Conservation (phyloP, 1,140 invertebrate species). For the Eufriesea mexicana region DNA sequence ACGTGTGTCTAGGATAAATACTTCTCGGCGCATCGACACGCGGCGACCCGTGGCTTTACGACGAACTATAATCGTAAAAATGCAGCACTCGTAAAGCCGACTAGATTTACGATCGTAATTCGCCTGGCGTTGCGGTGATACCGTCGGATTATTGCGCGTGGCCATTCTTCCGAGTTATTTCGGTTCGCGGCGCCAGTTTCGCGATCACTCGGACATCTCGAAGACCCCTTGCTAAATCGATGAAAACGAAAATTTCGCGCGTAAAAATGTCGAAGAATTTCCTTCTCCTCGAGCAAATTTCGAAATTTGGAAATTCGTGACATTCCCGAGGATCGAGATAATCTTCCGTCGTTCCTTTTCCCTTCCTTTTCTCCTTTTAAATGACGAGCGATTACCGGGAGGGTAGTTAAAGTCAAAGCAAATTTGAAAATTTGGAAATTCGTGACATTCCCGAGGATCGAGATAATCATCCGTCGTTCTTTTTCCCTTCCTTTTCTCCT, state of each 20-base stretch:
- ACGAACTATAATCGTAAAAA: slow-evolving; percentile 28
- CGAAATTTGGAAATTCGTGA: too few species aligned
- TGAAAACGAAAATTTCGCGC: background rate
- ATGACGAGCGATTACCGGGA: too few species aligned
- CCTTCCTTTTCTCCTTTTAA: too few species aligned
- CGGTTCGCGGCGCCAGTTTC: background rate
- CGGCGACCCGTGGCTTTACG: slow-evolving; percentile 7
- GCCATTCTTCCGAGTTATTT: slow-evolving; percentile 7
- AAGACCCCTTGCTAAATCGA: background rate
- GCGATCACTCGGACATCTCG: background rate
- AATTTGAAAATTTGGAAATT: too few species aligned
- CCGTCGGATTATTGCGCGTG: slow-evolving; percentile 10
- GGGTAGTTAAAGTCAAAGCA: too few species aligned
- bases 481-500: too few species aligned
- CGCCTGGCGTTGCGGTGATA: slow-evolving; percentile 12
- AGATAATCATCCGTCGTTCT: too few species aligned
- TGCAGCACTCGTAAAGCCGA: slow-evolving; percentile 3
- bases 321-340: too few species aligned
- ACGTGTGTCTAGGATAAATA: background rate
- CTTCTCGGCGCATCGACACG: background rate
- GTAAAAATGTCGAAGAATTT: too few species aligned
- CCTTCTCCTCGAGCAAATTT: too few species aligned
- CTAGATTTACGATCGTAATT: slow-evolving; percentile 31
- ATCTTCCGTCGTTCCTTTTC: too few species aligned
- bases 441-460: too few species aligned